Base-by-base conservation (phyloP, 1,140 invertebrate genomes). In the Anoplophora glabripennis region DNA sequence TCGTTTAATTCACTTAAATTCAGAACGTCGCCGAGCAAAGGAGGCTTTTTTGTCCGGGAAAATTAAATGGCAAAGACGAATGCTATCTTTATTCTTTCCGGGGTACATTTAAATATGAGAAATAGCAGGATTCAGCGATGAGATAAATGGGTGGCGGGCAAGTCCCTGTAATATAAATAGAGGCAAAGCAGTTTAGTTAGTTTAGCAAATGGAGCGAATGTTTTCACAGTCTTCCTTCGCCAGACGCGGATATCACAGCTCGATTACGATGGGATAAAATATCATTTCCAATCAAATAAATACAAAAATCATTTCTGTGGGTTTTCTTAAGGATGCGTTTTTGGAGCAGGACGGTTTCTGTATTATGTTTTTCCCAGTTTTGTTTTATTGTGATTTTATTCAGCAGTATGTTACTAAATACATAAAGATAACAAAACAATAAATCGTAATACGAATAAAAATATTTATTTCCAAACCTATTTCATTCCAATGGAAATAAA, bases 151-250 rank as follows among this genome's bases (percentile, higher is more conserved):
- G 40, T 35, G 49, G 45, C 53, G 40, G 40, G 63, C 56, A 38
- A 34, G 61, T 68, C 71, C 69, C 69, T 57, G 66, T 57, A 75
- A 71, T 69, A 75, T 75, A 75, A 73, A 75, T 74, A 74, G 66
- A 70, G 68, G 72, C 72, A 75, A 75, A 75, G 70, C 73, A 74
- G 72, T 75, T 75, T 73, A 75, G 73, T 75, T 75, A 73, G 73
- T 75, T 75, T 74, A 75, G 71, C 72, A 75, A 75, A 75, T 75
- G 73, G 73, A 71, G 71, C 72, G 73, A 68, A 67, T 75, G 73
- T 75, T 75, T 75, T 74, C 59, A 68, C 65, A 75, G 69, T 69
- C 65, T 63, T 69, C 67, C 60, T 55, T 59, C 51, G 57, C 49
- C 49, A 59, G 61, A 63, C 48, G 46, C 51, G 15, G 61, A 42